Base-by-base conservation (phyloP, 2,797 vertebrate genomes). In the Cryptoblepharus egeriae region DNA sequence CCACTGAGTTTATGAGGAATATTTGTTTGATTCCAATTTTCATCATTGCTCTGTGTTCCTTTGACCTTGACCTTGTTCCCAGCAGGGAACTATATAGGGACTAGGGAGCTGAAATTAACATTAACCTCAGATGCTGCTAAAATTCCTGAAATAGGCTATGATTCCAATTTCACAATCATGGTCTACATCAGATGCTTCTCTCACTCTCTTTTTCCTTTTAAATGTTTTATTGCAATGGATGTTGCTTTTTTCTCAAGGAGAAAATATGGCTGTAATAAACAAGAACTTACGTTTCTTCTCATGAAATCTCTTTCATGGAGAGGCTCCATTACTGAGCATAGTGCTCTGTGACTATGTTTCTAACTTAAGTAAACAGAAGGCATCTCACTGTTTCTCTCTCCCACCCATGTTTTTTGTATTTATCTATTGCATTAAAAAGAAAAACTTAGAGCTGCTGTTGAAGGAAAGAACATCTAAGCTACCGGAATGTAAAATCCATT, bases 11-110 rank as follows among this genome's bases (percentile, higher is more conserved):
- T 83, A 85, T 74, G 91, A 85, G 57, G 87, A 87, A 88, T 90
- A 91, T 86, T 93, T 87, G 81, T 91, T 94, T 93, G 67, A 88
- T 92, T 92, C 39, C 52, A 82, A 65, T 93, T 90, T 20, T 28
- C 28, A 79, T 84, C 84, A n/a, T 65, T 76, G 63, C 63, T 71
- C n/a, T 42, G 35, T 83, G 71, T 88, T 80, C 80, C 85, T 92
- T 91, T 90, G 91, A 92, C 89, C 81, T 91, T 93, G 65, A 64
- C 13, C 79, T 91, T 88, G n/a, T 80, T 75, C 32, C 45, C 85
- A 58, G 89, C 81, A 32, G 71, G 11, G 81, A 64, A 30, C 60
- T 65, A 78, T 67, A 79, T 79, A 77, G 68, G 80, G 37, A 75
- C 80, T 75, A 9, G 26, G n/a, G 55, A 82, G 13, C 39, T 88